Conservation (phyloP, 1,140 invertebrate genomes). For the Drosophila setifemur region DNA sequence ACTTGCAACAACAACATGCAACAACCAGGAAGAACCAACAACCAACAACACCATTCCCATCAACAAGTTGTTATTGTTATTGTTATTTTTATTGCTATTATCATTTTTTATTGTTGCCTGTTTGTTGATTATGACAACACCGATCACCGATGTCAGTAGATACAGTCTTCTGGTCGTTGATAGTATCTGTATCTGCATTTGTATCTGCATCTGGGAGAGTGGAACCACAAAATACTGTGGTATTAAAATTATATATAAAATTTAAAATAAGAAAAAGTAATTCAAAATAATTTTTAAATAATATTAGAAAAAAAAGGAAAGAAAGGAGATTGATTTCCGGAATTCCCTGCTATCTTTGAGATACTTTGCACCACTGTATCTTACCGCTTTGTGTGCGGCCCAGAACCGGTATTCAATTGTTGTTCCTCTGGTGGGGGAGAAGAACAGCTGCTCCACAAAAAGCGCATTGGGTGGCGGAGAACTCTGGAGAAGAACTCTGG, state of each 20-base stretch:
- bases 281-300: too few relatives aligned
- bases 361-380: background rate
- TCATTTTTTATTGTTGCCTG: constrained; percentile 26
- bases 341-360: too few relatives aligned
- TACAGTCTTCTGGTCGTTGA: too few relatives aligned
- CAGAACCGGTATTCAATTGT: background rate
- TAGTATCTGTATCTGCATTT: background rate
- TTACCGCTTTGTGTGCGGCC: background rate
- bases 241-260: too few relatives aligned
- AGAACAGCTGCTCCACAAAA: constrained; percentile 19
- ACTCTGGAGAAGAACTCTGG: too few relatives aligned
- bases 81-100: constrained; percentile 19
- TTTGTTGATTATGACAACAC: constrained; percentile 65
- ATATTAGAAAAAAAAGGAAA: too few relatives aligned
- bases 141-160: constrained; percentile 17
- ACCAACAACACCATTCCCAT: too few relatives aligned
- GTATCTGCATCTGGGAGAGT: constrained; percentile 6
- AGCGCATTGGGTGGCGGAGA: constrained; percentile 19
- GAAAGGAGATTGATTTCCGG: too few relatives aligned
- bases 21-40: background rate
- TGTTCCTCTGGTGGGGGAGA: background rate
- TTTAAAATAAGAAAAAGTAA: too few relatives aligned
- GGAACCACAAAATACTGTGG: too few relatives aligned
- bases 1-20: background rate
- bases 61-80: constrained; percentile 45